Evolutionary conservation across 2,888 invertebrate genomes (phyloP), one percentile per base, ranked within the genome.

Genomic region (Dasysyrphus tricinctus): DNA sequence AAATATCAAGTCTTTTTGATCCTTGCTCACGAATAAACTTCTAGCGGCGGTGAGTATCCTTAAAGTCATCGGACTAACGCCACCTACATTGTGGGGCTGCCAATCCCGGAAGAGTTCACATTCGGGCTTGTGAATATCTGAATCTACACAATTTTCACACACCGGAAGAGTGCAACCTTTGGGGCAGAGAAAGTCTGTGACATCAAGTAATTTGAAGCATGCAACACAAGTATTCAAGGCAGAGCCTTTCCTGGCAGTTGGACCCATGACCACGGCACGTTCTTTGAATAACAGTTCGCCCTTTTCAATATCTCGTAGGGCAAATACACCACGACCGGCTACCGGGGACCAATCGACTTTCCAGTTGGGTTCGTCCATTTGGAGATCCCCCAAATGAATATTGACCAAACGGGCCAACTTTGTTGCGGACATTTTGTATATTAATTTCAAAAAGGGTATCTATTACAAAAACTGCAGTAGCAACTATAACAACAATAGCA

Each of bases 261-360:
- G 96, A 0, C 97, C 97, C 67, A 94, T 91, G 54, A 97, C 93
- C 56, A 97, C 91, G 1, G 97, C 95, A 73, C 93, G 93, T 90
- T 97, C 97, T 12, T 94, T 93, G 90, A 95, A 96, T 69, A 97
- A 94, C 39, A 96, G 91, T 91, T 96, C 96, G 49, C 96, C 96
- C 39, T 93, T 90, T 78, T 92, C 91, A 54, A 97, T 95, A 89
- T 96, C 94, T 85, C 94, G 93, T 4, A 93, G 94, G 19, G 96
- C 96, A 88, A 96, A 94, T 3, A 97, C 91, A 3, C 97, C 97
- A 29, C 96, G 94, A 8, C 96, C 97, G 57, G 95, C 94, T 8
- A 95, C 90, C 19, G 92, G 89, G 0, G 96, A 96, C 88, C 93
- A 92, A 70, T 91, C 93, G 77, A 97, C 93, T 77, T 91, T 93